Evolutionary conservation across 2,888 invertebrate genomes (phyloP).

Genomic region (Osmoderma eremita): DNA sequence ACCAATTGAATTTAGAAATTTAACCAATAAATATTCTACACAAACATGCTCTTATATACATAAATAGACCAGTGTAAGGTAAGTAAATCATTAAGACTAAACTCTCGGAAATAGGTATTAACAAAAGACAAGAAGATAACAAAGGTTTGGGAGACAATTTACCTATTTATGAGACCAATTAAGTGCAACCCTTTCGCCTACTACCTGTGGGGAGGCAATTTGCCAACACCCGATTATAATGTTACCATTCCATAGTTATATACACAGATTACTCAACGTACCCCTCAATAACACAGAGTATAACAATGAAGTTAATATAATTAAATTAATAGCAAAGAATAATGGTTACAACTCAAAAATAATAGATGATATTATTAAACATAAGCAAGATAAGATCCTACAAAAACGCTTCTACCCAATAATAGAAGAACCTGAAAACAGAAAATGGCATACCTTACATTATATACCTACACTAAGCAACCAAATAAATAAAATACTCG

Average conservation of each 20-base stretch:
- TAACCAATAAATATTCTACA: too few species aligned
- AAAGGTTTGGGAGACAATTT: too few species aligned
- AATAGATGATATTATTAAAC: neutral
- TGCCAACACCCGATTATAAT: too few species aligned
- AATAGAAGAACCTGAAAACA: neutral
- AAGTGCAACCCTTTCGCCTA: too few species aligned
- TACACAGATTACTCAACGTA: neutral
- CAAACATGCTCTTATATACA: too few species aligned
- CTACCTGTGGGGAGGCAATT: too few species aligned
- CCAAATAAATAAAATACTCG: neutral
- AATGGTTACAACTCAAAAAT: neutral
- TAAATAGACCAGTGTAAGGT: too few species aligned
- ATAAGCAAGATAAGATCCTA: neutral
- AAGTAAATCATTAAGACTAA: too few species aligned
- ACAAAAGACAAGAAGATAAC: too few species aligned
- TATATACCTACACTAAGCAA: neutral
- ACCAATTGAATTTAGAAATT: too few species aligned
- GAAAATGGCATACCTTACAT: neutral
- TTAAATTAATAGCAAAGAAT: neutral
- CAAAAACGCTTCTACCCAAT: neutral
- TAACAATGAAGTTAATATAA: neutral
- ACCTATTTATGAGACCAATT: too few species aligned
- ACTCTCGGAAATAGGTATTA: too few species aligned
- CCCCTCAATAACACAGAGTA: neutral
- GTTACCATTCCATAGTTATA: neutral